Conservation (phyloP, 2,113 vertebrate genomes). For the Climacteris rufus region DNA sequence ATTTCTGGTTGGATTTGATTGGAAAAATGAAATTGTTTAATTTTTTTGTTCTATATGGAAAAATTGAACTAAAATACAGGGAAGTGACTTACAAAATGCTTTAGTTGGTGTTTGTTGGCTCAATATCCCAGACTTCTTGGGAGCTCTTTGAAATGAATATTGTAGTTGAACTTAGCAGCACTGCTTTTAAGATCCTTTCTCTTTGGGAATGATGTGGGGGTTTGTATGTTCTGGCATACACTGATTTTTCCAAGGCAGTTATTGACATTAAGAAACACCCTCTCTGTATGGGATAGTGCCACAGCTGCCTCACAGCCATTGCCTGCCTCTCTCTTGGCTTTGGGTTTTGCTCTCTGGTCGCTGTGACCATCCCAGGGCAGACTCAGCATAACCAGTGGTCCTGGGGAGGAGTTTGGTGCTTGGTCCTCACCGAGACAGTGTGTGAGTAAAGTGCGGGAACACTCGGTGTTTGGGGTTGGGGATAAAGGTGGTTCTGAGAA, state of each 20-base stretch:
- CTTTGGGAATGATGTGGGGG: neutral
- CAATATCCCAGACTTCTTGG: neutral
- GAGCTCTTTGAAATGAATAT: neutral
- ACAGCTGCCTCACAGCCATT: neutral
- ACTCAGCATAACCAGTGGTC: neutral
- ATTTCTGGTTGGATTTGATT: neutral
- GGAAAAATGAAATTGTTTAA: neutral
- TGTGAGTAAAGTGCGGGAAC: neutral
- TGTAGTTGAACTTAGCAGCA: neutral
- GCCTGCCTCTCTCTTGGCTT: neutral
- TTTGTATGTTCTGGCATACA: neutral
- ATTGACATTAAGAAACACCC: neutral
- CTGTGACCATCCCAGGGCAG: neutral
- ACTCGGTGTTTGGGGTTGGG: neutral
- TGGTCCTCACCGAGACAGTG: neutral
- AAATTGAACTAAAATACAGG: neutral
- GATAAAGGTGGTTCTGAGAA: neutral
- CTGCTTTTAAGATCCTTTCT: neutral
- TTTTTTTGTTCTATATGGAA: neutral
- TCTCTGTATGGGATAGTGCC: neutral
- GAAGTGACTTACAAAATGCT: neutral
- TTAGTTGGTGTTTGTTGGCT: neutral
- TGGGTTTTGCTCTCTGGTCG: neutral
- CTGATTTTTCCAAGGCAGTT: neutral
- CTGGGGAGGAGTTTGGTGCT: neutral